A percentile compares a stretch with the other conserved stretches of the same genome.
Evolutionary conservation across 2,888 invertebrate genomes (phyloP).

Genomic region (Agapostemon virescens): DNA sequence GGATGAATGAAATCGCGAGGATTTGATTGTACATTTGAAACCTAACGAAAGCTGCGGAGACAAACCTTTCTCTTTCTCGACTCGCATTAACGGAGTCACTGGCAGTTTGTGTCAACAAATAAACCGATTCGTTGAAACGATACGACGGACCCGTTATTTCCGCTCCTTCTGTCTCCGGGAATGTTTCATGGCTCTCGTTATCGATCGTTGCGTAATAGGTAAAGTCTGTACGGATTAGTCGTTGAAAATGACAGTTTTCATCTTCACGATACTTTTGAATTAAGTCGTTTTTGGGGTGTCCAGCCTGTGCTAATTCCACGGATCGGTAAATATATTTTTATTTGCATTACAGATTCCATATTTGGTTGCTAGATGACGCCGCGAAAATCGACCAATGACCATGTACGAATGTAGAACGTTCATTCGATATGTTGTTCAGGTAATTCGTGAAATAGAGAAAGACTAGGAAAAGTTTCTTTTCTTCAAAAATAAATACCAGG

Average conservation of each 20-base stretch:
- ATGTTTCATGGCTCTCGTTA: background rate
- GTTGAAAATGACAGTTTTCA: background rate
- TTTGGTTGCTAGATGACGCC: background rate
- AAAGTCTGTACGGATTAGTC: background rate
- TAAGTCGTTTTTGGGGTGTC: background rate
- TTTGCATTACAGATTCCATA: background rate
- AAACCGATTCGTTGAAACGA: conserved; percentile 63
- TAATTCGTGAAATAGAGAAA: no score
- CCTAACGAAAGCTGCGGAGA: conserved; percentile 51
- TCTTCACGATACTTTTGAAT: background rate
- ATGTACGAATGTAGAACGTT: no score
- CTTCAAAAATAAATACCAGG: no score
- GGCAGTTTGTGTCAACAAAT: conserved; percentile 62
- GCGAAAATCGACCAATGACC: background rate
- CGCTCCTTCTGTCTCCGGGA: background rate
- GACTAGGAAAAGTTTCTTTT: no score
- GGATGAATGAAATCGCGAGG: conserved; percentile 51
- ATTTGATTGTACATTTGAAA: conserved; percentile 62
- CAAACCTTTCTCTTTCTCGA: conserved; percentile 50
- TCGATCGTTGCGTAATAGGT: background rate
- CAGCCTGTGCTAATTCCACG: background rate
- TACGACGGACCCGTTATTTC: background rate
- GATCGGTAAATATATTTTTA: background rate
- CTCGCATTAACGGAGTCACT: conserved; percentile 55
- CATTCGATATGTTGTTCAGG: no score